Evolutionary conservation across 2,888 invertebrate species (phyloP), one percentile per base, ranked within the genome.

Genomic region (Diarsia dahlii): DNA sequence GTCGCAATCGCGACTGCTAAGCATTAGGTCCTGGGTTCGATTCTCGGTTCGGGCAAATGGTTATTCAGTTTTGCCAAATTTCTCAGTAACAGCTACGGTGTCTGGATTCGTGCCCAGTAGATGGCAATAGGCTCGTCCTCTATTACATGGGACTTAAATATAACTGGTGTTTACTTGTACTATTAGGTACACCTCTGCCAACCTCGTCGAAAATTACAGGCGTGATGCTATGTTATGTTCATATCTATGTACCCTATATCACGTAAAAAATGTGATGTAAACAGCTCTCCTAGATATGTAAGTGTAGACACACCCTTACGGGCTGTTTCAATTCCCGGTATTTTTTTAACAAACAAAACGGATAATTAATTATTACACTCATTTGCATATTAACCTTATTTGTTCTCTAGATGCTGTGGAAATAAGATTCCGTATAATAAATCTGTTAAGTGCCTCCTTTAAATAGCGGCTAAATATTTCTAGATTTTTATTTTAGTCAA

Each of bases 351-450:
- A 86, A 88, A 88, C 87, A 86, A 89, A 89, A 84, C 87, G 88
- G 90, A 91, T 91, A 92, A 93, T 93, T 93, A 93, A 94, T 94
- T 91, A 90, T 91, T 87, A 69, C 87, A 85, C 88, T 91, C 89
- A 91, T 93, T 93, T 91, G 87, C 92, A 90, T 78, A 78, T 84
- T 84, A 83, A 72, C 82, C 84, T 82, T 84, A 88, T 88, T 88
- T 88, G 82, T 84, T 80, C 68, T 50, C 70, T 80, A 84, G 80
- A 84, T 81, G 70, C 78, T 87, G 81, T 69, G 67, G 60, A 65
- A 84, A 84, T 76, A 83, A 87, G 84, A 86, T 86, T 81, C 74
- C 20, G 69, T 73, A 46, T 80, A 76, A 85, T 86, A 84, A 85
- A 88, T 88, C 82, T 78, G 70, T 15, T 5, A 71, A 72, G 13